Conservation (phyloP, 1,140 invertebrate species). For the Chironomus tepperi region DNA sequence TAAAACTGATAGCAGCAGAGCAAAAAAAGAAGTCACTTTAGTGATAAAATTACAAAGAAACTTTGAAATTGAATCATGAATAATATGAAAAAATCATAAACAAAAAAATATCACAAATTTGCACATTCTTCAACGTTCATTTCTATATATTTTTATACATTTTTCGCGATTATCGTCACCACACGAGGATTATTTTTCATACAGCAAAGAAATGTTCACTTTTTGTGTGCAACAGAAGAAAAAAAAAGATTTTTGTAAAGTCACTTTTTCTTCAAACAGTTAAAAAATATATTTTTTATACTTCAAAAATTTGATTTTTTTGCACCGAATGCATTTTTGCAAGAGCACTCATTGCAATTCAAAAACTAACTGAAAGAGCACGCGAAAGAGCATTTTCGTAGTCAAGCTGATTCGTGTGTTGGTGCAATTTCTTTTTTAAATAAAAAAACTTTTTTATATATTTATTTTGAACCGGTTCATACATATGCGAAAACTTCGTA, state of each 20-base stretch:
- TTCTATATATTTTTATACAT: no score
- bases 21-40: not conserved
- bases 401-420: conserved; percentile 4
- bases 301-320: not conserved
- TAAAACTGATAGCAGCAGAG: no score
- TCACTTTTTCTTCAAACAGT: not conserved
- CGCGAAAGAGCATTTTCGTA: conserved; percentile 19
- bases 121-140: no score
- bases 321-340: conserved; percentile 19
- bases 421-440: conserved; percentile 19
- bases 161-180: not conserved
- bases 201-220: not conserved
- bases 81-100: not conserved
- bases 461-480: conserved; percentile 13
- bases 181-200: not conserved
- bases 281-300: not conserved
- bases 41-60: conserved; percentile 14
- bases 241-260: not conserved
- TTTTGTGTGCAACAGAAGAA: not conserved
- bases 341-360: conserved; percentile 20
- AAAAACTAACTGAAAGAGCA: conserved; percentile 22
- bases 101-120: not conserved
- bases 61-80: not conserved
- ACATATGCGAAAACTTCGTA: not conserved
- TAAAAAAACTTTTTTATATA: not conserved